Percentiles rank a stretch among this genome's conserved stretches.
Evolutionary conservation across 2,888 invertebrate species (phyloP).

Genomic region (Nesidiocoris tenuis): DNA sequence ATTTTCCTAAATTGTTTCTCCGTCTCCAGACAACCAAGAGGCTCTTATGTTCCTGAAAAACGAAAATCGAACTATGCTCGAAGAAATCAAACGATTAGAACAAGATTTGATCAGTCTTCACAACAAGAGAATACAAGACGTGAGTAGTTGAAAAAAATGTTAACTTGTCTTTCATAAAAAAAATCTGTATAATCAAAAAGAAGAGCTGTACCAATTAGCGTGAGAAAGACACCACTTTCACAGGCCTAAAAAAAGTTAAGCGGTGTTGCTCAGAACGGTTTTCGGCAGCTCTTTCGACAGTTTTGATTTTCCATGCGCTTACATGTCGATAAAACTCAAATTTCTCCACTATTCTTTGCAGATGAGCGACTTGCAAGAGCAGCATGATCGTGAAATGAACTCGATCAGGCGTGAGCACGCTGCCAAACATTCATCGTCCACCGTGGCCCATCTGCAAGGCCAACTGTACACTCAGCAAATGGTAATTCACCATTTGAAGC

Average conservation of each 20-base stretch:
- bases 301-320: too few relatives aligned
- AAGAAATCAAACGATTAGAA: constrained; percentile 70
- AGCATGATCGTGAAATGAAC: constrained; percentile 57
- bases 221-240: too few relatives aligned
- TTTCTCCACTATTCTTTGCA: constrained; percentile 39
- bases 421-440: constrained; percentile 52
- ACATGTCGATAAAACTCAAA: not conserved
- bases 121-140: constrained; percentile 75
- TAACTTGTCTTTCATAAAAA: too few relatives aligned
- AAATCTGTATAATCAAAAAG: too few relatives aligned
- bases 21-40: constrained; percentile 48
- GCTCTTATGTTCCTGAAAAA: constrained; percentile 54
- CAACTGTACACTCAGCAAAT: constrained; percentile 67
- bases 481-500: constrained; percentile 55
- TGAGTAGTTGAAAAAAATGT: constrained; percentile 58
- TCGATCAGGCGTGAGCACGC: constrained; percentile 55
- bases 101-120: constrained; percentile 74
- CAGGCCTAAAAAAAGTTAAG: too few relatives aligned
- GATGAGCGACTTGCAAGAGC: constrained; percentile 55
- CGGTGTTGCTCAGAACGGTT: too few relatives aligned
- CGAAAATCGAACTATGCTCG: constrained; percentile 61
- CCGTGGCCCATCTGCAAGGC: constrained; percentile 56
- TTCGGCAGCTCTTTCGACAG: too few relatives aligned
- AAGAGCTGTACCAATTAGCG: too few relatives aligned
- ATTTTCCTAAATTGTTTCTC: too few relatives aligned